These are phyloP conservation scores for Apostichopus leukothele DNA, from an alignment of 53 echinoderm and acorn worm species.

Conservation along the genomic window DNA sequence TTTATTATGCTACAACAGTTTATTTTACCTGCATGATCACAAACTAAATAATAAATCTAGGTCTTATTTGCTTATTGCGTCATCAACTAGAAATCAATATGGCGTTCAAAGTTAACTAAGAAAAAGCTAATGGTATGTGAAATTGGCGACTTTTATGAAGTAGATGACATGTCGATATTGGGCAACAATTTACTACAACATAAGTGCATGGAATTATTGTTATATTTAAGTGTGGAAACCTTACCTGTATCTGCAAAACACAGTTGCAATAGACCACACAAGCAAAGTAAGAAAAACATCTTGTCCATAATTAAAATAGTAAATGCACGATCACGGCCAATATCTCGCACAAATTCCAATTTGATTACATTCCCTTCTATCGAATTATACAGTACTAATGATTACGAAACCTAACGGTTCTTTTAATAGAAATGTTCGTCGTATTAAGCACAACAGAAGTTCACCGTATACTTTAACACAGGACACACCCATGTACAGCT, in stretches of 20 bases:
- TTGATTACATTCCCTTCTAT: not conserved
- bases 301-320: slow-evolving; percentile 1
- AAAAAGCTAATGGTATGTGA: too few relatives aligned
- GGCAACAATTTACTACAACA: too few relatives aligned
- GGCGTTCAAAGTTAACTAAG: too few relatives aligned
- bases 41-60: too few relatives aligned
- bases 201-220: too few relatives aligned
- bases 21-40: too few relatives aligned
- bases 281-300: not conserved
- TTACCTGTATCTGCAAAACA: slow-evolving; percentile 8
- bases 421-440: not conserved
- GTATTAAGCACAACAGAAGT: not conserved
- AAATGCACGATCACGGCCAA: not conserved
- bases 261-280: not conserved
- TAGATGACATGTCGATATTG: too few relatives aligned
- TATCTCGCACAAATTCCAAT: not conserved
- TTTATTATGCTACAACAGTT: too few relatives aligned
- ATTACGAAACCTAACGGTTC: not conserved
- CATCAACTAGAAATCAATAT: too few relatives aligned
- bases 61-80: too few relatives aligned
- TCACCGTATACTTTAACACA: slow-evolving; percentile 10
- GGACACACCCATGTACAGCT: slow-evolving; percentile 39
- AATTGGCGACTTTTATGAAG: too few relatives aligned
- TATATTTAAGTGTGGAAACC: not conserved
- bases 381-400: not conserved